phyloP scores from a whole-genome alignment of 2,888 invertebrate genomes.

The Miltochrista miniata region DNA sequence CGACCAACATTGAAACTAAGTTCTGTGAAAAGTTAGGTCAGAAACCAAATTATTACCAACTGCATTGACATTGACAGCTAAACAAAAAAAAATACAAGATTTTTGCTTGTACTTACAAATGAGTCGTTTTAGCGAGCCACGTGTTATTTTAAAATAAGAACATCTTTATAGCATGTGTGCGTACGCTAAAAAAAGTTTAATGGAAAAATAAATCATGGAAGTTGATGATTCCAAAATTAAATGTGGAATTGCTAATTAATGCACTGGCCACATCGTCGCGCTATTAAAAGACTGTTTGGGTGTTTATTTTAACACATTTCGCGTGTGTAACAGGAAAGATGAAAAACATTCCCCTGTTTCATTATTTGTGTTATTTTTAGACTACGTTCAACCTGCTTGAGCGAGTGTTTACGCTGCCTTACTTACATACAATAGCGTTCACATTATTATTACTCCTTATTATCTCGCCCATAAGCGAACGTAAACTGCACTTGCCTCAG shows the following conservation, averaged over 20 bases:
- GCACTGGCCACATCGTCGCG: slow-evolving; percentile 75
- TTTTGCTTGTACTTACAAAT: slow-evolving; percentile 39
- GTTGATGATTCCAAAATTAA: slow-evolving; percentile 65
- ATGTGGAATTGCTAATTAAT: slow-evolving; percentile 71
- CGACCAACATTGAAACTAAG: slow-evolving; percentile 48
- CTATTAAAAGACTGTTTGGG: slow-evolving; percentile 79
- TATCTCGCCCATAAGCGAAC: slow-evolving; percentile 33
- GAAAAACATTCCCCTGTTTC: slow-evolving; percentile 83
- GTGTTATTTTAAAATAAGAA: slow-evolving; percentile 54
- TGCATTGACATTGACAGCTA: slow-evolving; percentile 56
- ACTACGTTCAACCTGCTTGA: slow-evolving; percentile 76
- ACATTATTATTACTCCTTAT: slow-evolving; percentile 64
- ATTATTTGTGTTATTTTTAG: slow-evolving; percentile 82
- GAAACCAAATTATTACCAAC: slow-evolving; percentile 57
- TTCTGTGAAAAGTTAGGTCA: slow-evolving; percentile 61
- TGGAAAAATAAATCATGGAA: slow-evolving; percentile 73
- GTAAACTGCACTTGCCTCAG: slow-evolving; percentile 19
- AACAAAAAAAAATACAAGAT: slow-evolving; percentile 48
- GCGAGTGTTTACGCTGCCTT: slow-evolving; percentile 74
- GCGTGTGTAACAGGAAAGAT: slow-evolving; percentile 80
- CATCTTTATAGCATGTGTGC: slow-evolving; percentile 65
- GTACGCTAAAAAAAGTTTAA: slow-evolving; percentile 49
- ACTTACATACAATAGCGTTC: slow-evolving; percentile 74
- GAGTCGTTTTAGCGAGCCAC: slow-evolving; percentile 46
- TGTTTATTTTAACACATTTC: slow-evolving; percentile 83